Base-by-base conservation (phyloP, 2,888 invertebrate genomes). In the Tridacna gigas region DNA sequence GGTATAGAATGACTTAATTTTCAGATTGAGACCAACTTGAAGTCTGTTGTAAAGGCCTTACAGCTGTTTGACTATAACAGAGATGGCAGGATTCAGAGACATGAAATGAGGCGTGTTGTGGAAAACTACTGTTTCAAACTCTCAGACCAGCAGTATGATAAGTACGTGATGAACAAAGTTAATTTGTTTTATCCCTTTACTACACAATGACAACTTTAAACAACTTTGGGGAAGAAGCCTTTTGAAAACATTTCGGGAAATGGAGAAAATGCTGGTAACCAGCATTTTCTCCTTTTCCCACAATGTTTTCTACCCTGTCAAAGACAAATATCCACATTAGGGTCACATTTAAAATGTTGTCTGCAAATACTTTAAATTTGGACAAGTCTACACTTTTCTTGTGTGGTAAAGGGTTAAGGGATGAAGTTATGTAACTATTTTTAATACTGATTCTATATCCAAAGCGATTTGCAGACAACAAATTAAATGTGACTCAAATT, bases 31-130 rank as follows among this genome's bases (percentile, higher is more conserved):
- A 82, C 85, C n/a, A 93, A 93, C 79, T 74, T 93, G 79, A 92
- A 92, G 84, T 89, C 91, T 20, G 91, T 94, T 12, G 86, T 93
- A 60, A 93, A 92, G 78, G 93, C 92, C n/a, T 77, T 94, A 75
- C 92, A 92, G 73, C 83, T 94, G 76, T 94, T 93, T 91, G 94
- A 94, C 86, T 94, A 94, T 88, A 94, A 94, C 88, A 88, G 93
- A 77, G 94, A 94, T 89, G 94, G 94, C 4, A 91, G 92, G 56
- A 92, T 94, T 45, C 94, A 94, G 89, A 85, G 92, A 77, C 93
- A 94, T 89, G 94, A 94, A 74, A 89, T 94, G 83, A 86, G 94
- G 26, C 86, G 93, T 77, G 94, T 94, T 18, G 86, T 94, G 74
- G 94, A 94, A 63, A 94, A 92, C 83, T 93, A 93, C 86, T 94